Evolutionary conservation across 2,797 vertebrate genomes (phyloP).

Genomic region (Myiotriccus ornatus): DNA sequence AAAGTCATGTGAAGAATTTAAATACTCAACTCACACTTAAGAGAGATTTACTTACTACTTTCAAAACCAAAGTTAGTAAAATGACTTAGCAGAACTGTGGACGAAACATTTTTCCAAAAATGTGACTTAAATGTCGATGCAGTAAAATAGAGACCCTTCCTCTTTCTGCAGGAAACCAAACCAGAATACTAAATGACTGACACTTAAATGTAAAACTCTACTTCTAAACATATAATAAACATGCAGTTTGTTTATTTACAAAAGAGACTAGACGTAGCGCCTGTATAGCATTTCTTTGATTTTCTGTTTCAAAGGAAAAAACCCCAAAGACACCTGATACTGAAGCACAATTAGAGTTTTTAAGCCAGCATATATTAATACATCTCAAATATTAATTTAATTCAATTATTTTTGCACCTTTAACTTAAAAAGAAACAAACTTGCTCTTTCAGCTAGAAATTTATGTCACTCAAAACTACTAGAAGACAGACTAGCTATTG

Average conservation of each 20-base stretch:
- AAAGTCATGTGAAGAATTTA: conserved; percentile 25
- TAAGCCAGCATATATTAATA: background rate
- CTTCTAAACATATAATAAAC: background rate
- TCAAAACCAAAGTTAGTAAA: background rate
- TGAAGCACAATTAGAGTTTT: background rate
- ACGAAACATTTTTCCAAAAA: background rate
- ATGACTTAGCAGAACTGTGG: background rate
- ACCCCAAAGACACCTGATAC: background rate
- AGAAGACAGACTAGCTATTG: background rate
- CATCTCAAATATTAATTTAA: background rate
- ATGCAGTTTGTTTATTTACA: background rate
- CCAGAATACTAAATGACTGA: background rate
- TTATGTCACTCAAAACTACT: background rate
- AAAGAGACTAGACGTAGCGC: background rate
- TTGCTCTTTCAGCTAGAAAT: background rate
- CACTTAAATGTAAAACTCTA: background rate
- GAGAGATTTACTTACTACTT: background rate
- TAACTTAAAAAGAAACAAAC: background rate
- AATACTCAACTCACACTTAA: conserved; percentile 8
- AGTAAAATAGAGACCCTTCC: background rate
- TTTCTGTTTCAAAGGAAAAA: background rate
- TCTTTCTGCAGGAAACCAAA: background rate
- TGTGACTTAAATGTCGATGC: background rate
- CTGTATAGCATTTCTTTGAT: background rate
- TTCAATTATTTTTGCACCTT: background rate